phyloP scores from a whole-genome alignment of 1,140 invertebrate species.

The Conus ventricosus region DNA sequence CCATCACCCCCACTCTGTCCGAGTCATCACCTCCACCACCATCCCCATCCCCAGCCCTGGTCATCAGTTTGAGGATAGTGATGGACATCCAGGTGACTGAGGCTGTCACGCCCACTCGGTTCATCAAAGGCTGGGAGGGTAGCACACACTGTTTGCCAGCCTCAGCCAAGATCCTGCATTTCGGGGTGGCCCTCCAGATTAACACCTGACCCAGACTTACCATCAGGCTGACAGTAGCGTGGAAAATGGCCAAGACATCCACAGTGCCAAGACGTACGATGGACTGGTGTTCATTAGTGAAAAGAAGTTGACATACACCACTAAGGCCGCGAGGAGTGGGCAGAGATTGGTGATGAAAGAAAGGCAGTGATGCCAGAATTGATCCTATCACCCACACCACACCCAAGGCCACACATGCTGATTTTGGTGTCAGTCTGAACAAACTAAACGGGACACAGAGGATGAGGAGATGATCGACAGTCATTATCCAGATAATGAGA shows the following conservation, averaged over 20 bases:
- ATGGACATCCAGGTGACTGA: background rate
- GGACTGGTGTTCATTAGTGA: background rate
- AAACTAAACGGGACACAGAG: background rate
- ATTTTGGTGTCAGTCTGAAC: background rate
- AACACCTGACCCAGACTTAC: background rate
- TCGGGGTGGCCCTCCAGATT: background rate
- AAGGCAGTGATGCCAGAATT: background rate
- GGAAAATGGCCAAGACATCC: background rate
- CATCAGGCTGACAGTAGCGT: background rate
- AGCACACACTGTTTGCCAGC: background rate
- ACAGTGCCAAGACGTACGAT: background rate
- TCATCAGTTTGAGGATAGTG: background rate
- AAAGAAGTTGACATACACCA: background rate
- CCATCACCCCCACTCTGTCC: no score
- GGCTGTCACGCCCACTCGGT: background rate
- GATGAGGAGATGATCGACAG: background rate
- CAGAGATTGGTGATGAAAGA: background rate
- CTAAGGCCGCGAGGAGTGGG: background rate
- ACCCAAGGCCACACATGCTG: background rate
- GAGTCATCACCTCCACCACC: no score
- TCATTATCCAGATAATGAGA: background rate
- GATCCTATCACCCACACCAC: background rate
- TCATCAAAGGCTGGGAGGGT: background rate
- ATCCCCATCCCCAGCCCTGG: background rate
- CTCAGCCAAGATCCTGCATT: background rate